Conservation (phyloP, 2,113 vertebrate genomes). For the Oenanthe melanoleuca region DNA sequence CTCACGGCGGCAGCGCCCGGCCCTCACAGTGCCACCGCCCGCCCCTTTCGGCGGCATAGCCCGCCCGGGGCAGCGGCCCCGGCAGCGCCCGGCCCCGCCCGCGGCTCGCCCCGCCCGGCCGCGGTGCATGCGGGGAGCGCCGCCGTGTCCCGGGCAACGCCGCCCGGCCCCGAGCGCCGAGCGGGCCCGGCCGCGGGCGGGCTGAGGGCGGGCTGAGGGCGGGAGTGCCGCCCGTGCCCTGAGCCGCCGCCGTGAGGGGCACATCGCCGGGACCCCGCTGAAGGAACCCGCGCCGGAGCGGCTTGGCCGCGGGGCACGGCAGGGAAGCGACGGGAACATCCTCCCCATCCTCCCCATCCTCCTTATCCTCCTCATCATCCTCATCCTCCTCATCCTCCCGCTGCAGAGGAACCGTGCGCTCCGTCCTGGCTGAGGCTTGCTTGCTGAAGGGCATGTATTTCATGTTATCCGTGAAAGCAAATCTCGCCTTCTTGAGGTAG, state of each 20-base stretch:
- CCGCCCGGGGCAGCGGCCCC: too few relatives aligned
- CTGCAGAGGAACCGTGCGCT: background rate
- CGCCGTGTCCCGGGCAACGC: background rate
- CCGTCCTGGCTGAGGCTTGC: background rate
- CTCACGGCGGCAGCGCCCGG: too few relatives aligned
- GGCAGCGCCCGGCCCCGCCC: too few relatives aligned
- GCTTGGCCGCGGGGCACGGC: background rate
- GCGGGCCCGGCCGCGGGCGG: background rate
- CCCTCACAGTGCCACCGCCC: too few relatives aligned
- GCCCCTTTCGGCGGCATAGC: too few relatives aligned
- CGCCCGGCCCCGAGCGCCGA: background rate
- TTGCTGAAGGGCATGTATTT: background rate
- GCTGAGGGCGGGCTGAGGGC: background rate
- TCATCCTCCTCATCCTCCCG: too few relatives aligned
- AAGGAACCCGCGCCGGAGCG: background rate
- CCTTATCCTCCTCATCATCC: background rate
- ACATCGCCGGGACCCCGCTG: accelerated
- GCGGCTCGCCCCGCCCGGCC: too few relatives aligned
- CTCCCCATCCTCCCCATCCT: too few relatives aligned
- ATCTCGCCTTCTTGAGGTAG: background rate
- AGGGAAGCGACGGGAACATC: background rate
- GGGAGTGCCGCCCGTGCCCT: accelerated
- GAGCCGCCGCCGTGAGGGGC: background rate
- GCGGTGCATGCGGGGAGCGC: background rate
- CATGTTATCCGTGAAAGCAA: accelerated